Percentiles rank a stretch among this genome's conserved stretches.
These are phyloP conservation scores for Adrianichthys oophorus DNA, from an alignment of 2,797 vertebrate genomes.

Conservation along the genomic window DNA sequence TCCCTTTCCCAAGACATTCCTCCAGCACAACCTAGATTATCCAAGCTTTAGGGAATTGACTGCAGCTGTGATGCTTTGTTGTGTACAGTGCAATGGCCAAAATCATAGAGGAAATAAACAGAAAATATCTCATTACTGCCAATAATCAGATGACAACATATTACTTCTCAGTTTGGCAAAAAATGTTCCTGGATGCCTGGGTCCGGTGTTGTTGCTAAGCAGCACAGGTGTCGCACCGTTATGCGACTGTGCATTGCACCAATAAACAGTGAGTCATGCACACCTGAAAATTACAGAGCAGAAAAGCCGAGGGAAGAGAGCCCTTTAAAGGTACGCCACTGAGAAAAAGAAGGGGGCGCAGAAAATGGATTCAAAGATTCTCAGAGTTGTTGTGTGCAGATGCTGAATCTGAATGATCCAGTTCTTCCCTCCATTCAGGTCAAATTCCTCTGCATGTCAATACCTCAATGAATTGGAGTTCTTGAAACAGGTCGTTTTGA, in stretches of 20 bases:
- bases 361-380: slow-evolving; percentile 8
- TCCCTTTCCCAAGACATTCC: too few relatives aligned
- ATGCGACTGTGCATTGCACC: slow-evolving; percentile 30
- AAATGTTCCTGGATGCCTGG: slow-evolving; percentile 4
- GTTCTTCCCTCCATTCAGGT: slow-evolving; percentile 14
- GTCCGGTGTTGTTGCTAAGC: slow-evolving; percentile 19
- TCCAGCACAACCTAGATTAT: too few relatives aligned
- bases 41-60: too few relatives aligned
- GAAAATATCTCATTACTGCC: background rate
- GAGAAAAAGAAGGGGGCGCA: slow-evolving; percentile 14
- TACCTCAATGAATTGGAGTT: too few relatives aligned
- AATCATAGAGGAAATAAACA: too few relatives aligned
- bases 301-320: slow-evolving; percentile 18
- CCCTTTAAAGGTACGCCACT: slow-evolving; percentile 7
- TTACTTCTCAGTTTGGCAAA: background rate
- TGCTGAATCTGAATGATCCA: background rate
- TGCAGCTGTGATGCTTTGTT: too few relatives aligned
- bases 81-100: too few relatives aligned
- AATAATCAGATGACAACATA: background rate
- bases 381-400: background rate
- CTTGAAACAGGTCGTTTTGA: slow-evolving; percentile 8
- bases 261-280: slow-evolving; percentile 47
- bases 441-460: slow-evolving; percentile 12
- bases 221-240: slow-evolving; percentile 37
- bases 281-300: slow-evolving; percentile 51